Evolutionary conservation across 2,888 invertebrate species (phyloP).

Genomic region (Phorcus lineatus): DNA sequence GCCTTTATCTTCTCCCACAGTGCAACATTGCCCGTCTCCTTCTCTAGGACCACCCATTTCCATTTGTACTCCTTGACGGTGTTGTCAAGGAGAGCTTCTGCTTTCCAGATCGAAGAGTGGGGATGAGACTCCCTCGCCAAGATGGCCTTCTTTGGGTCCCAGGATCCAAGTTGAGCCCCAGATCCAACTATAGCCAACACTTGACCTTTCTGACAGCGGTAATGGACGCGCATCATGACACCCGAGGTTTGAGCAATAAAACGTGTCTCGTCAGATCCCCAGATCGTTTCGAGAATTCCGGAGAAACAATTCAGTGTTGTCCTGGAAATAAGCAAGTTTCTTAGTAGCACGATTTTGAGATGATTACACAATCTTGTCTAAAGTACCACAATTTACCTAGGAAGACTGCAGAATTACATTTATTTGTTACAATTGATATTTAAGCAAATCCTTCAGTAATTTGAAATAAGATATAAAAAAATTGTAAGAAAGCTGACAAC

Average conservation of each 20-base stretch:
- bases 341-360: too few relatives aligned
- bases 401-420: too few relatives aligned
- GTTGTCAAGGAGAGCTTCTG: not conserved
- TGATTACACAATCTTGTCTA: too few relatives aligned
- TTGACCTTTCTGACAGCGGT: not conserved
- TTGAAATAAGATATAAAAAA: too few relatives aligned
- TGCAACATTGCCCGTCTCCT: not conserved
- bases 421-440: too few relatives aligned
- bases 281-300: not conserved
- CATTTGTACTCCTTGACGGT: not conserved
- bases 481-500: too few relatives aligned
- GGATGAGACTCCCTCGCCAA: not conserved
- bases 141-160: conserved; percentile 13
- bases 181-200: not conserved
- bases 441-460: too few relatives aligned
- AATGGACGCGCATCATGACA: not conserved
- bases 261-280: not conserved
- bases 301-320: not conserved
- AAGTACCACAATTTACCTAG: too few relatives aligned
- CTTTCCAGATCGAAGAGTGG: not conserved
- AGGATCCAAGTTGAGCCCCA: not conserved
- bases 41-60: conserved; percentile 7
- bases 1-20: not conserved
- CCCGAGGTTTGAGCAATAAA: not conserved
- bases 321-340: not conserved